These are phyloP conservation scores for Drosophila niveifrons DNA, from an alignment of 2,888 invertebrate species.

Conservation along the genomic window DNA sequence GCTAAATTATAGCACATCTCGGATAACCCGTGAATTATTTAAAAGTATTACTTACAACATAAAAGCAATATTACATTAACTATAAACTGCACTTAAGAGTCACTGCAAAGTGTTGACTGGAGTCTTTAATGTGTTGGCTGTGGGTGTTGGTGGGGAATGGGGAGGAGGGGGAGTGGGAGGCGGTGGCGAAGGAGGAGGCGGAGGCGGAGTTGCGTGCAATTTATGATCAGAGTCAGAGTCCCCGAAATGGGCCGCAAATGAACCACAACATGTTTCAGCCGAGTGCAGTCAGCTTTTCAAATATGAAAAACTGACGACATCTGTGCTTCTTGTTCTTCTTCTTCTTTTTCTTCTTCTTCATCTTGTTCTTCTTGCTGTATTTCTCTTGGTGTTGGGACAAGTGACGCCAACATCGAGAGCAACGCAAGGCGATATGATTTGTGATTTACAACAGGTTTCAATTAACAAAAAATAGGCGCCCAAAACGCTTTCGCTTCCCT, in stretches of 20 bases:
- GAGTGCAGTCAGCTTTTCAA: constrained; percentile 35
- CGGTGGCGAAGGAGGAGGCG: not conserved
- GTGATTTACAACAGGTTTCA: constrained; percentile 81
- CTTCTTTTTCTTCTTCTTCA: constrained; percentile 22
- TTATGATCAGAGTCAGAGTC: constrained; percentile 19
- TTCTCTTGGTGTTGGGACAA: constrained; percentile 49
- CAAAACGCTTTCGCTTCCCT: constrained; percentile 11
- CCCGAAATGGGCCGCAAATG: constrained; percentile 36
- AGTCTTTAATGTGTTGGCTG: not conserved
- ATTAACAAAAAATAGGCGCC: constrained; percentile 64
- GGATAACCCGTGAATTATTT: no score
- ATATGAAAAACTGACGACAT: constrained; percentile 75
- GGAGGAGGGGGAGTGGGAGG: not conserved
- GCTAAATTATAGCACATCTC: no score
- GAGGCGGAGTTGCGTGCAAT: constrained; percentile 5
- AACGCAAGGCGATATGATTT: constrained; percentile 69
- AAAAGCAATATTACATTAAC: no score
- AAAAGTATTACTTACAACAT: no score
- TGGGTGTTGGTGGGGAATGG: not conserved
- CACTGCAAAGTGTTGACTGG: no score
- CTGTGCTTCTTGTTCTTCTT: constrained; percentile 44
- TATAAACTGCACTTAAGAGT: no score
- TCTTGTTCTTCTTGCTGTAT: constrained; percentile 27
- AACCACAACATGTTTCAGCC: constrained; percentile 37
- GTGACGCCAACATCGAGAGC: constrained; percentile 34